These are phyloP conservation scores for Chrysoperla carnea DNA, from an alignment of 1,140 invertebrate species.

Conservation along the genomic window DNA sequence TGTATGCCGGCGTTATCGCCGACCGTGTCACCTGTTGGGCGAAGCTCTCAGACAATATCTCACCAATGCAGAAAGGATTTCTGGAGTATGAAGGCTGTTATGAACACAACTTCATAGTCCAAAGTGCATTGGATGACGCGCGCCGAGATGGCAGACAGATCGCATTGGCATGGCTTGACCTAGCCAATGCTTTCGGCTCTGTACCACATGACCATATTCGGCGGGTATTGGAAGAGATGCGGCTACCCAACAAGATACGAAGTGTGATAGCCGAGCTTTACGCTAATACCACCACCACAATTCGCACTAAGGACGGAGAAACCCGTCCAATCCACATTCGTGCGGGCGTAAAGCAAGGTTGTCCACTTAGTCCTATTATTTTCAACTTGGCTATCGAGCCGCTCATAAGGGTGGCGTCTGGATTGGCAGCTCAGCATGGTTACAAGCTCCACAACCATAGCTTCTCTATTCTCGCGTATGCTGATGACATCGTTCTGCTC, in stretches of 20 bases:
- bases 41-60: slow-evolving; percentile 4
- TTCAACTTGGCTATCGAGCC: slow-evolving; percentile 24
- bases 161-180: slow-evolving; percentile 17
- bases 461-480: slow-evolving; percentile 7
- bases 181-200: slow-evolving; percentile 16
- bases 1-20: slow-evolving; percentile 14
- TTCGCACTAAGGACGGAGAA: slow-evolving; percentile 5
- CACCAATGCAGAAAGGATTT: slow-evolving; percentile 16
- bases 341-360: slow-evolving; percentile 22
- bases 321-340: slow-evolving; percentile 9
- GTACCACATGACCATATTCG: slow-evolving; percentile 16
- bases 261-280: slow-evolving; percentile 11
- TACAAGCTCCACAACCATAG: slow-evolving; percentile 3
- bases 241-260: not conserved
- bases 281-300: slow-evolving; percentile 2
- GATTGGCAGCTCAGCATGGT: slow-evolving; percentile 1
- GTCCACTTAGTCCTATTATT: slow-evolving; percentile 19
- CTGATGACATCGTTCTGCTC: slow-evolving; percentile 14
- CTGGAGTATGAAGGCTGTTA: slow-evolving; percentile 16
- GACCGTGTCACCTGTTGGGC: not conserved
- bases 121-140: slow-evolving; percentile 10
- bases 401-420: slow-evolving; percentile 2
- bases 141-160: slow-evolving; percentile 4
- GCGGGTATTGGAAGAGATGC: slow-evolving; percentile 2
- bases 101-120: slow-evolving; percentile 20